Base-by-base conservation (phyloP, 2,888 invertebrate genomes). In the Drosophila infuscata region DNA sequence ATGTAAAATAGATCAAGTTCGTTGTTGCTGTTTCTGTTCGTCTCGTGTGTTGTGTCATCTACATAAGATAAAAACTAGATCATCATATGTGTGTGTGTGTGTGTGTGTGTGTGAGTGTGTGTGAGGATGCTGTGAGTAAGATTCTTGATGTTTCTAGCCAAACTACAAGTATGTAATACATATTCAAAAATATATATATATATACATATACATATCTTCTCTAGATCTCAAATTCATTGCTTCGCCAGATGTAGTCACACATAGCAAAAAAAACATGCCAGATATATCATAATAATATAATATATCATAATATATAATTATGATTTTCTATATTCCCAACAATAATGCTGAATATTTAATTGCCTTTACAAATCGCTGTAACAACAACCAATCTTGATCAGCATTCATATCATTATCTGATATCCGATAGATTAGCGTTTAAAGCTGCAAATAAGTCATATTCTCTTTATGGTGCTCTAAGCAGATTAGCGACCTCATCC, bases 1-100 rank as follows among this genome's bases (percentile, higher is more conserved):
- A 33, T 70, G 71, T 71, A 69, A 87, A 82, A 79, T 82, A 79
- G 82, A 84, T 87, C 83, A 83, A 83, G 83, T 84, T 83, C 84
- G 84, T 74, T 81, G 79, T 74, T 80, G 59, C 70, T 59, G 33
- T 32, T 49, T n/a, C 25, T 25, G 48, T 62, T 59, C 29, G 29
- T 25, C 30, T 29, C 43, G 17, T 63, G 15, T 65, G 68, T 81
- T 73, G 76, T 83, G 74, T 76, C 82, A 81, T 64, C 60, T 48
- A 17, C 43, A 35, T 35, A 54, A 30, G 20, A 20, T 3, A 35
- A 70, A 74, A 78, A 78, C 77, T 78, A 78, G 77, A 78, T 74
- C 77, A 78, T 58, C 32, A 51, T n/a, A 20, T 41, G 15, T 20
- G 30, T 64, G 25, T 54, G 25, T 30, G 30, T 36, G 25, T 41